Evolutionary conservation across 1,140 invertebrate genomes (phyloP), one percentile per base, ranked within the genome.

Genomic region (Drosophila pseudoananassae): DNA sequence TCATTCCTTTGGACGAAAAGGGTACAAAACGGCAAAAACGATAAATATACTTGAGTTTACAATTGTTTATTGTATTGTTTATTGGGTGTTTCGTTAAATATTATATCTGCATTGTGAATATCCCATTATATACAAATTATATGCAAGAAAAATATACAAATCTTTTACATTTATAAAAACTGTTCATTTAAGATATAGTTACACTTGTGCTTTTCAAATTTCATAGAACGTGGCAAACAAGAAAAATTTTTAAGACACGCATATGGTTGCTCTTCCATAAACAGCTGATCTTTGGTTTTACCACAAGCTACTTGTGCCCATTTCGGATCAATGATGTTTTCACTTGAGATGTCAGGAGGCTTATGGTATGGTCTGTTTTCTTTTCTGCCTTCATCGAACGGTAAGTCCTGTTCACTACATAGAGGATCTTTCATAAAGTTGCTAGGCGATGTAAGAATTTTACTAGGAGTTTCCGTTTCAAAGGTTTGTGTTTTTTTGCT

Each of bases 281-380:
- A 96, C 10, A 97, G 85, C 91, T 98, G 97, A 92, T 98, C 97
- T 83, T 95, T 94, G 5, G 97, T 98, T 91, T 94, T 95, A 3
- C 97, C 97, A 90, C 96, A 98, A 1, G 96, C 97, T 40, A 97
- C 95, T 61, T 94, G 95, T 77, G 96, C 94, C 96, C 96, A 98
- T 83, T 95, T 95, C 15, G 94, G 93, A 92, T 97, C 96, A 45
- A 96, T 59, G 4, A 82, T 36, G 49, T 68, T 51, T 27, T 78
- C 43, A 12, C 57, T 65, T 8, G 60, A 46, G 10, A 45, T 9
- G 14, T 50, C 46, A 12, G 58, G 55, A 17, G 31, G 29, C 36
- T 29, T 57, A 29, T 57, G 46, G 43, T 68, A 87, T 36, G 83
- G 83, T n/a, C 78, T 70, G 40, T 90, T 91, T 15, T 91, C 90